A percentile compares a stretch with the other conserved stretches of the same genome.
Conservation (phyloP, 2,888 invertebrate genomes). For the Harpalus rubripes region DNA sequence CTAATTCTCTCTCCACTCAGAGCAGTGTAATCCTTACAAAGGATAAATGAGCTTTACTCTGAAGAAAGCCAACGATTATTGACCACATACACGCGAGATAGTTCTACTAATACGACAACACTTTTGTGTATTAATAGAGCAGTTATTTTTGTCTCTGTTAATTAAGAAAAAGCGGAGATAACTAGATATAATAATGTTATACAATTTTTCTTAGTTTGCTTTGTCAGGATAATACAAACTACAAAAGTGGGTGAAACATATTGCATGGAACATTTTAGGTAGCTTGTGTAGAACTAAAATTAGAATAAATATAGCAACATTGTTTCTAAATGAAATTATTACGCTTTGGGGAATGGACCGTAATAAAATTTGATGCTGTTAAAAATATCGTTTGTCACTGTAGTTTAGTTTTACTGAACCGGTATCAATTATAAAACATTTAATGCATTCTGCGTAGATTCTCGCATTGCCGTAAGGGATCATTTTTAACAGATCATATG, state of each 20-base stretch:
- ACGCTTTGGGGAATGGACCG: slow-evolving; percentile 29
- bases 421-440: slow-evolving; percentile 46
- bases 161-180: background rate
- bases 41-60: slow-evolving; percentile 37
- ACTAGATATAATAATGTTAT: slow-evolving; percentile 1
- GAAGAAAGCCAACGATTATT: slow-evolving; percentile 36
- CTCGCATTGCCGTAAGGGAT: background rate
- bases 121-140: slow-evolving; percentile 30
- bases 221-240: background rate
- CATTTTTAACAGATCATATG: background rate
- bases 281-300: slow-evolving; percentile 26
- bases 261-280: slow-evolving; percentile 12
- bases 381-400: slow-evolving; percentile 48
- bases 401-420: slow-evolving; percentile 34
- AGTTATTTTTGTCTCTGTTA: slow-evolving; percentile 26
- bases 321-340: slow-evolving; percentile 52
- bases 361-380: slow-evolving; percentile 37
- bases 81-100: slow-evolving; percentile 44
- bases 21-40: slow-evolving; percentile 47
- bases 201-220: background rate
- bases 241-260: background rate
- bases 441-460: background rate
- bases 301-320: slow-evolving; percentile 36
- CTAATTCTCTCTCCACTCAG: slow-evolving; percentile 37
- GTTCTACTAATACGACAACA: slow-evolving; percentile 12